Evolutionary conservation across 2,797 vertebrate species (phyloP).

Genomic region (Adelosebastes latens): DNA sequence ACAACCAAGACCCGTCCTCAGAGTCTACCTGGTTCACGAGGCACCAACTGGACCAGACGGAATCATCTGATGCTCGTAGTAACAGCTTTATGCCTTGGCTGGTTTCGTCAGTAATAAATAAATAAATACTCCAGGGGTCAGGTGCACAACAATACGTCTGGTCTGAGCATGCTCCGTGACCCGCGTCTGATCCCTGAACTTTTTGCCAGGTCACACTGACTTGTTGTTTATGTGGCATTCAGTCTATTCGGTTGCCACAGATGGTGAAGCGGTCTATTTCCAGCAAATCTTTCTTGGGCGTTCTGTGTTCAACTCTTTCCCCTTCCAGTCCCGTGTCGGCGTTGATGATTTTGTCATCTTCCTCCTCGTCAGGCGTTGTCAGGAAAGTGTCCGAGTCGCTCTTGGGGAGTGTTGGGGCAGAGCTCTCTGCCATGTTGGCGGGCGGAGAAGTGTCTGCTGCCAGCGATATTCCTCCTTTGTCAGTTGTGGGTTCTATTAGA

Average conservation of each 20-base stretch:
- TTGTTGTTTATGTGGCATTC: constrained; percentile 63
- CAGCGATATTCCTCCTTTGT: constrained; percentile 81
- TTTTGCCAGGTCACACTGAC: constrained; percentile 29
- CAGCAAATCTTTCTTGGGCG: constrained; percentile 94
- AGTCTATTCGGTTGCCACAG: constrained; percentile 98
- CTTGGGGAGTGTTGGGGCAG: constrained; percentile 84
- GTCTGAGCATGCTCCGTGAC: constrained; percentile 59
- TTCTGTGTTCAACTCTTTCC: constrained; percentile 87
- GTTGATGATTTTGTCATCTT: constrained; percentile 81
- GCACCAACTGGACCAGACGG: constrained; percentile 31
- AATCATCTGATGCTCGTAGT: constrained; percentile 39
- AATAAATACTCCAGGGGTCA: constrained; percentile 90
- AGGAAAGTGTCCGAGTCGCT: constrained; percentile 94
- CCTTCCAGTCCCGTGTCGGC: constrained; percentile 84
- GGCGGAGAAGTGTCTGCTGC: constrained; percentile 85
- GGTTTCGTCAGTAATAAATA: constrained; percentile 81
- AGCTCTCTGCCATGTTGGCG: constrained; percentile 77
- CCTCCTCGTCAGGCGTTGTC: constrained; percentile 95
- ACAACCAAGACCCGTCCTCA: constrained; percentile 1
- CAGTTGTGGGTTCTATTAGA: constrained; percentile 73
- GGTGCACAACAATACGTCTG: constrained; percentile 48
- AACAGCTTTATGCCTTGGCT: constrained; percentile 74
- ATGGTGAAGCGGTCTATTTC: constrained; percentile 99
- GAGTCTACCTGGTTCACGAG: constrained; percentile 23
- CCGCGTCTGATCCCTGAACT: constrained; percentile 68